Evolutionary conservation across 2,113 vertebrate species (phyloP), one percentile per base, ranked within the genome.

Genomic region (Pseudorhombus dupliciocellatus): DNA sequence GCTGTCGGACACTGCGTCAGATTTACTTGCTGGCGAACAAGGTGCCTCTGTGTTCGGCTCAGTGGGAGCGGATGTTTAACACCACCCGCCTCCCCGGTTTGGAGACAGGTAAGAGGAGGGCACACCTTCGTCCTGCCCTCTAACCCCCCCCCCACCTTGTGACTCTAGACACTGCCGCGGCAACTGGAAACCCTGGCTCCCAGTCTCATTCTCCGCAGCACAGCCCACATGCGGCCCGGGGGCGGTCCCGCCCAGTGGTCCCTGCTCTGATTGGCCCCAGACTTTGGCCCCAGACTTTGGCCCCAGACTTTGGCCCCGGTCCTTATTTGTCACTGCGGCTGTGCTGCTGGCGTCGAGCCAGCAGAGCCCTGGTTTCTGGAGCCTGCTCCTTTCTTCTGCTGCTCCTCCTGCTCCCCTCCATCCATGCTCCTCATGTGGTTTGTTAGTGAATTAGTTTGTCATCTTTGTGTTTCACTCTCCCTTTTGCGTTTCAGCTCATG

Each of bases 1-100:
- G 76, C 87, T 81, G 77, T 80, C 24, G 91, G 88, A 91, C 61
- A 83, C 86, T 80, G 82, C 80, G 87, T 88, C 94, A 99, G 97
- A 95, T 96, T 83, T 95, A 93, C 86, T 93, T 97, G 92, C n/a
- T 97, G 96, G 96, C 94, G 57, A 96, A 96, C 87, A 95, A 94
- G 51, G 90, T 99, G 84, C 97, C 97, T 1, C 95, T 99, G 84
- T 99, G 97, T 88, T 99, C 97, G 7, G 95, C 97, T 83, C 97
- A 99, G 90, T 99, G 97, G 96, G 97, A 99, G 85, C 92, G 96
- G 48, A 95, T 97, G 95, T 99, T 98, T 92, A 99, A 99, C 78
- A 97, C 97, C 7, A 95, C 94, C 48, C 94, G 97, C 46, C 72
- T 96, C 79, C 97, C 97, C 0, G 95, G 97, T 77, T 88, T 93